Evolutionary conservation across 2,888 invertebrate species (phyloP).

Genomic region (Aphodius granarius): DNA sequence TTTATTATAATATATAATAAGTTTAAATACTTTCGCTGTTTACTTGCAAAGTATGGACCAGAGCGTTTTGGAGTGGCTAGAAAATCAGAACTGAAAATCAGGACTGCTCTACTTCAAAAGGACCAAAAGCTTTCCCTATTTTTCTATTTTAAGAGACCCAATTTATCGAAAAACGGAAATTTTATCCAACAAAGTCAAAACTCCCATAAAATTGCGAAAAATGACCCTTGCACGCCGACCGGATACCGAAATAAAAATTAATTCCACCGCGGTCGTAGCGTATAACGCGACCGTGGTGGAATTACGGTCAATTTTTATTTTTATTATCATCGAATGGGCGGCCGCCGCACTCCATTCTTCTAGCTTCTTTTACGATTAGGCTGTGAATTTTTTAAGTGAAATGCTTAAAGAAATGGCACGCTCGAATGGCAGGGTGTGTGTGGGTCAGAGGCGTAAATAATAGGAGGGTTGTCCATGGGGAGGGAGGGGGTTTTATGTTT

Average conservation of each 20-base stretch:
- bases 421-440: background rate
- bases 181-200: too few relatives aligned
- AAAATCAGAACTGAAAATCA: too few relatives aligned
- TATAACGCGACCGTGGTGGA: background rate
- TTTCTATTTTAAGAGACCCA: too few relatives aligned
- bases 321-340: too few relatives aligned
- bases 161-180: too few relatives aligned
- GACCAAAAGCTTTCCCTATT: too few relatives aligned
- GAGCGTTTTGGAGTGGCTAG: too few relatives aligned
- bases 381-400: background rate
- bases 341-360: background rate
- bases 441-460: background rate
- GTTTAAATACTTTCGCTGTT: too few relatives aligned
- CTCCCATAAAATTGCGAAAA: background rate
- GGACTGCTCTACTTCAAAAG: too few relatives aligned
- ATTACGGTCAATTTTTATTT: background rate
- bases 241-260: background rate
- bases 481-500: background rate
- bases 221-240: background rate
- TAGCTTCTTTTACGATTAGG: background rate
- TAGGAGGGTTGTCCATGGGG: background rate
- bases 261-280: background rate
- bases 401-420: background rate
- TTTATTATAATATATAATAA: too few relatives aligned
- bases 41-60: too few relatives aligned